These are phyloP conservation scores for Nomada ruficornis DNA, from an alignment of 2,888 invertebrate genomes.

Conservation along the genomic window DNA sequence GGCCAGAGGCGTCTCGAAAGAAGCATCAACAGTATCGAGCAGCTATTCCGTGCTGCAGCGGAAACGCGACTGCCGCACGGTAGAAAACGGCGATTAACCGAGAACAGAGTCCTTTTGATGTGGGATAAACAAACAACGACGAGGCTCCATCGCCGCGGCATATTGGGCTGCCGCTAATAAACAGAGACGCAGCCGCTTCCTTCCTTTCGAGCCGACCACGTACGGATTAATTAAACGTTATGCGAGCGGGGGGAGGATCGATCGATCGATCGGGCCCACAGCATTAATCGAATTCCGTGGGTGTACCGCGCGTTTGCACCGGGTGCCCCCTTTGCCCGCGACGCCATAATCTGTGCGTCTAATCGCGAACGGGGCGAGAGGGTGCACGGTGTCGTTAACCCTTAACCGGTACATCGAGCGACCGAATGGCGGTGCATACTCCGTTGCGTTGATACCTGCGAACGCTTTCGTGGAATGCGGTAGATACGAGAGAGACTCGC, in stretches of 20 bases:
- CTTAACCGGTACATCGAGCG: constrained; percentile 27
- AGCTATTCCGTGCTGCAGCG: not conserved
- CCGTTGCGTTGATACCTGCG: constrained; percentile 21
- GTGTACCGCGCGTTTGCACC: constrained; percentile 60
- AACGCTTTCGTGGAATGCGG: constrained; percentile 39
- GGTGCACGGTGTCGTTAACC: constrained; percentile 52
- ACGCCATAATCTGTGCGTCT: constrained; percentile 29
- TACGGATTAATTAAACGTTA: constrained; percentile 71
- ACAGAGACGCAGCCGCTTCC: constrained; percentile 60
- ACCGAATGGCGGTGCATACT: constrained; percentile 7
- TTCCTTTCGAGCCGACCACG: constrained; percentile 63
- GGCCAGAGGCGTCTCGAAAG: constrained; percentile 29
- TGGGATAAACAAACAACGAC: constrained; percentile 78
- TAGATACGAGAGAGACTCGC: not conserved
- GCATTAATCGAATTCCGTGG: constrained; percentile 72
- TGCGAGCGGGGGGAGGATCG: constrained; percentile 34
- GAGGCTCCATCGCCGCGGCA: constrained; percentile 70
- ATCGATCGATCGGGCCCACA: constrained; percentile 52
- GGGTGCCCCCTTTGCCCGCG: constrained; percentile 18
- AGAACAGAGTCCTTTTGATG: constrained; percentile 77
- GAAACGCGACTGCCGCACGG: constrained; percentile 19
- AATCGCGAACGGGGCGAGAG: constrained; percentile 1
- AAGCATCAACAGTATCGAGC: not conserved
- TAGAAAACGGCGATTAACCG: constrained; percentile 77
- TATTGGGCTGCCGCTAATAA: constrained; percentile 74